Evolutionary conservation across 92 coral and sea anemone genomes (phyloP), one percentile per base, ranked within the genome.

Genomic region (Umimayanthus chanpuru): DNA sequence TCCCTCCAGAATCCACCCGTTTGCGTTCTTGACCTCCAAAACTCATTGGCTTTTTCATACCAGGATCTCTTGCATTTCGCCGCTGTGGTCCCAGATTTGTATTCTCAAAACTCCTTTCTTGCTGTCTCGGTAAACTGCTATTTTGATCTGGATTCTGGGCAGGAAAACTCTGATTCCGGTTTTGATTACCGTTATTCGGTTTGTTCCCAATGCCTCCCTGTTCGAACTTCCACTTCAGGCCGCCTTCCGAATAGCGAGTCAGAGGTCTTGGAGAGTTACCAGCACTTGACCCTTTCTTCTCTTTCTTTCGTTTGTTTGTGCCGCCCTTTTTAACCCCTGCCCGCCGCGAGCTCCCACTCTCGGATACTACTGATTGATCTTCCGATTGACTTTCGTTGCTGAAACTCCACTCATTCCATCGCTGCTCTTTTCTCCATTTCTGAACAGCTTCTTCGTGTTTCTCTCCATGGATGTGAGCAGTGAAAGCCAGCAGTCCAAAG

Each of bases 391-490:
- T 18, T n/a, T 91, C 85, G 43, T 79, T 86, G 15, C 39, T 68
- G 23, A 78, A 30, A 70, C 85, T 85, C 90, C 88, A 82, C 26
- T 90, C 91, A 12, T 72, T 81, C n/a, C 81, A 76, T 30, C 88
- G 89, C 21, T 91, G 93, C 43, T 95, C 79, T 25, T 82, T 93
- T 56, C 87, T 85, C 98, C 98, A 93, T 16, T 89, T 58, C 39
- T 79, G 90, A 21, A 92, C 81, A 26, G 89, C 92, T 64, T 88
- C 98, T 72, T 90, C 93, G 67, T 95, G 98, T 65, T 85, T 67
- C 21, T 93, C 93, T 30, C 91, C 84, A 58, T 93, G 92, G 58
- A 95, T 93, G 23, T 95, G 98, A 75, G 91, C 92, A 44, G 94
- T 95, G 73, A 93, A 93, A 39, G 89, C 91, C 77, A 93, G 36